Conservation (phyloP, 2,113 vertebrate genomes). For the Ophthalmolycus amberensis region DNA sequence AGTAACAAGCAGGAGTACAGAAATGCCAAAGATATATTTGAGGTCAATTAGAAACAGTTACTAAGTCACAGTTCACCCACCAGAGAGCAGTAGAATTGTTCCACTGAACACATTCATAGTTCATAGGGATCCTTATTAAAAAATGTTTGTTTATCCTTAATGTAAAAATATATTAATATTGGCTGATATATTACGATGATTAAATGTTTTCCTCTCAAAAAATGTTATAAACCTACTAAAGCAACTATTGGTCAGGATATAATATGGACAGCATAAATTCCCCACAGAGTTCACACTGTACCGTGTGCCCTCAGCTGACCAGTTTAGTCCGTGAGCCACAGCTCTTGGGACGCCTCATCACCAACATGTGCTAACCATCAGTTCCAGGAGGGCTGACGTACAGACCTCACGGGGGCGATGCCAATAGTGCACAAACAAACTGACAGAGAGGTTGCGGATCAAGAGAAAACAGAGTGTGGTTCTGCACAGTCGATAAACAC, state of each 20-base stretch:
- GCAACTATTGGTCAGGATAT: background rate
- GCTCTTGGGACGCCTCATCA: conserved; percentile 41
- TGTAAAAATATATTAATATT: background rate
- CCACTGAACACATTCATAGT: background rate
- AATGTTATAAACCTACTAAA: background rate
- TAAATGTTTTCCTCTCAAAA: background rate
- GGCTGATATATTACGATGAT: background rate
- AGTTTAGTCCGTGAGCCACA: conserved; percentile 36
- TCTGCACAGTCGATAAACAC: conserved; percentile 33
- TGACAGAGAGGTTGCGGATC: conserved; percentile 10
- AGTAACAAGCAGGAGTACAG: background rate
- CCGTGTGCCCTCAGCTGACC: background rate
- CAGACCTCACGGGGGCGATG: conserved; percentile 42
- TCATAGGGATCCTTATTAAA: background rate
- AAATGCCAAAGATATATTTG: background rate
- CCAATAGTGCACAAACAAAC: conserved; percentile 59
- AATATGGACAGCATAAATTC: background rate
- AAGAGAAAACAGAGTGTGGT: conserved; percentile 13
- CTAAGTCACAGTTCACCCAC: background rate
- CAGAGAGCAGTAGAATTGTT: background rate
- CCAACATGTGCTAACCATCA: conserved; percentile 70
- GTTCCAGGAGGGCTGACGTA: conserved; percentile 54
- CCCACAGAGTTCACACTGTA: background rate
- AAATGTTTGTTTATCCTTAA: background rate
- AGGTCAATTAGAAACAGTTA: background rate